These are phyloP conservation scores for Sussaba pulchella DNA, from an alignment of 2,888 invertebrate species.

Conservation along the genomic window DNA sequence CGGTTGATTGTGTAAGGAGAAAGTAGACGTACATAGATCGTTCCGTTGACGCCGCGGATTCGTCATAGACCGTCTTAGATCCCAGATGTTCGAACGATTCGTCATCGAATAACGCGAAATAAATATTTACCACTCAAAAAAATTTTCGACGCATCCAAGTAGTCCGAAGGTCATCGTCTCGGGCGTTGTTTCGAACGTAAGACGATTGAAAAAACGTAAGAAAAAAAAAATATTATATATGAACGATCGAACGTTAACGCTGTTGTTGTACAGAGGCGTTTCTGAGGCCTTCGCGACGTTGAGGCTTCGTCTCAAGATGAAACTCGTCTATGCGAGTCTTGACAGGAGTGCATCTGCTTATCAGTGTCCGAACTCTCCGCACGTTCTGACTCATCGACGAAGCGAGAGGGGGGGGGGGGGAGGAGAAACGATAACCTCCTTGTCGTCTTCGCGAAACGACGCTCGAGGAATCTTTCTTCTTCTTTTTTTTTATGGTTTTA, in stretches of 20 bases:
- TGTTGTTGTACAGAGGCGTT: too few relatives aligned
- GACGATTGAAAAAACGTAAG: neutral
- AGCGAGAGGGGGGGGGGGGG: too few relatives aligned
- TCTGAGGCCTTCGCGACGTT: too few relatives aligned
- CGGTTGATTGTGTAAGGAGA: constrained; percentile 38
- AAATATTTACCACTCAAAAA: constrained; percentile 56
- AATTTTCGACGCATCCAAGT: neutral
- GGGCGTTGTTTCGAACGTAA: neutral
- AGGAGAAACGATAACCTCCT: constrained; percentile 3
- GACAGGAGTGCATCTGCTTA: constrained; percentile 64
- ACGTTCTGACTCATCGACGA: constrained; percentile 15
- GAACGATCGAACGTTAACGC: constrained; percentile 7
- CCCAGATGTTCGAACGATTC: constrained; percentile 44
- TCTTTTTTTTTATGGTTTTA: too few relatives aligned
- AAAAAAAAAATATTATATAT: neutral
- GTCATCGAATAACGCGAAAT: too few relatives aligned
- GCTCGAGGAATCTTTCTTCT: too few relatives aligned
- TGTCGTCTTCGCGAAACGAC: neutral
- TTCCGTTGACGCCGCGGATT: constrained; percentile 41
- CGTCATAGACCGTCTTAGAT: constrained; percentile 52
- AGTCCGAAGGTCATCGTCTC: neutral
- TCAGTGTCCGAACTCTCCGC: constrained; percentile 50
- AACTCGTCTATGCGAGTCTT: constrained; percentile 72
- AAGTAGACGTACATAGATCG: constrained; percentile 41
- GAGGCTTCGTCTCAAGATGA: constrained; percentile 63